phyloP scores from a whole-genome alignment of 2,888 invertebrate genomes.

The Chrysomela aeneicollis region DNA sequence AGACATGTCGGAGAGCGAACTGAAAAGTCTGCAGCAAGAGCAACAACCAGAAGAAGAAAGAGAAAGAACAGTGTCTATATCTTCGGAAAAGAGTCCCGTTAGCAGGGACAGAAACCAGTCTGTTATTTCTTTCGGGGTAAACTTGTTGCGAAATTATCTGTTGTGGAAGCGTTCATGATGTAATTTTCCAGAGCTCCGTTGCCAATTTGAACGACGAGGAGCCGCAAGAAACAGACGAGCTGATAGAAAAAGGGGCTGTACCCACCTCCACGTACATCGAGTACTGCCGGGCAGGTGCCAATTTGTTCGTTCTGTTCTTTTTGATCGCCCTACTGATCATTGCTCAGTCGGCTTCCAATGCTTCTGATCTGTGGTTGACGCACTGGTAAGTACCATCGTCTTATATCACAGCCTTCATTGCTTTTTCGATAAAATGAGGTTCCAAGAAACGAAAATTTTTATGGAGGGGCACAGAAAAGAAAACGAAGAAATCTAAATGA shows the following conservation, averaged over 20 bases:
- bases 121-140: constrained; percentile 52
- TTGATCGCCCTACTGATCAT: constrained; percentile 68
- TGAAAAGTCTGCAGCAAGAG: constrained; percentile 48
- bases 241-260: constrained; percentile 72
- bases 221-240: constrained; percentile 69
- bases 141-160: neutral
- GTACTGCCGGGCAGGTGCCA: constrained; percentile 76
- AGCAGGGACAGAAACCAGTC: constrained; percentile 48
- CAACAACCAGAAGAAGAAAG: constrained; percentile 49
- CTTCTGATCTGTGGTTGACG: constrained; percentile 80
- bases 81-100: constrained; percentile 35
- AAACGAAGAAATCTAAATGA: no score
- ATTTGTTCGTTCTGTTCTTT: constrained; percentile 64
- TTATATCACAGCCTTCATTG: no score
- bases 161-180: neutral
- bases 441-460: no score
- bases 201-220: constrained; percentile 53
- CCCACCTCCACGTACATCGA: constrained; percentile 70
- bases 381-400: constrained; percentile 67
- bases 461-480: no score
- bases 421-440: no score
- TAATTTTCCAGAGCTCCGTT: constrained; percentile 22
- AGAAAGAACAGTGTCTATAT: constrained; percentile 43
- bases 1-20: constrained; percentile 65
- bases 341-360: constrained; percentile 75